A percentile compares a stretch with the other conserved stretches of the same genome.
Conservation (phyloP, 1,140 invertebrate species). For the Panulirus ornatus region DNA sequence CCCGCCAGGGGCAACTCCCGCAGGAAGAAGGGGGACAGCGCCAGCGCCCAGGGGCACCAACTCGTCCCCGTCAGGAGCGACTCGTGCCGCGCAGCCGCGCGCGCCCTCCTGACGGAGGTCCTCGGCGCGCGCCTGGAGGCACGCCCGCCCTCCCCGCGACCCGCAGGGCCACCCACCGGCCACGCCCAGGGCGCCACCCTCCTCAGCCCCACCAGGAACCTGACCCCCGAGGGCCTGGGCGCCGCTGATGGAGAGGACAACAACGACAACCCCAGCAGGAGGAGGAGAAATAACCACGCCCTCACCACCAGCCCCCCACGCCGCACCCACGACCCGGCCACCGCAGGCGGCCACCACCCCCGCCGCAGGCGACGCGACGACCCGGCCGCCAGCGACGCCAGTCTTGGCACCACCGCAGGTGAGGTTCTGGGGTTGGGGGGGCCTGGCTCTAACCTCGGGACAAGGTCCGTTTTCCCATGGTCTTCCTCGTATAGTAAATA, state of each 20-base stretch:
- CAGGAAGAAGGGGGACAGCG: not conserved
- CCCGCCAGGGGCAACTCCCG: constrained; percentile 76
- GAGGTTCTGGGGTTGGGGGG: too few species aligned
- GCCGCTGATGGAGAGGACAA: too few species aligned
- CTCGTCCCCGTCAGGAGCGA: not conserved
- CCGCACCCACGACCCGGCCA: not conserved
- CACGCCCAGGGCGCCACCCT: not conserved
- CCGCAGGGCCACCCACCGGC: not conserved
- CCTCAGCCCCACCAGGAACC: not conserved
- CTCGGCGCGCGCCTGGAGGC: constrained; percentile 18
- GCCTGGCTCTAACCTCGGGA: not conserved
- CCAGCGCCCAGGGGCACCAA: not conserved
- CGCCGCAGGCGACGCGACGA: too few species aligned
- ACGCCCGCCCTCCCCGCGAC: not conserved
- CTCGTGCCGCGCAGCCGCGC: constrained; percentile 26
- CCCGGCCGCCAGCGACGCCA: not conserved
- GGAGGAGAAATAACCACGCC: not conserved
- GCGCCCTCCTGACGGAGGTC: constrained; percentile 47
- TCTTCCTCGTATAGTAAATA: too few species aligned
- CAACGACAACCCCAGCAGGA: not conserved
- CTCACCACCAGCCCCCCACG: too few species aligned
- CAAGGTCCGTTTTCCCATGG: too few species aligned
- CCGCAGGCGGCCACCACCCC: not conserved
- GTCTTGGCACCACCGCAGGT: not conserved
- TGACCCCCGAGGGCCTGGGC: not conserved